Evolutionary conservation across 2,113 vertebrate species (phyloP), one percentile per base, ranked within the genome.

Genomic region (Campylomormyrus numenius): DNA sequence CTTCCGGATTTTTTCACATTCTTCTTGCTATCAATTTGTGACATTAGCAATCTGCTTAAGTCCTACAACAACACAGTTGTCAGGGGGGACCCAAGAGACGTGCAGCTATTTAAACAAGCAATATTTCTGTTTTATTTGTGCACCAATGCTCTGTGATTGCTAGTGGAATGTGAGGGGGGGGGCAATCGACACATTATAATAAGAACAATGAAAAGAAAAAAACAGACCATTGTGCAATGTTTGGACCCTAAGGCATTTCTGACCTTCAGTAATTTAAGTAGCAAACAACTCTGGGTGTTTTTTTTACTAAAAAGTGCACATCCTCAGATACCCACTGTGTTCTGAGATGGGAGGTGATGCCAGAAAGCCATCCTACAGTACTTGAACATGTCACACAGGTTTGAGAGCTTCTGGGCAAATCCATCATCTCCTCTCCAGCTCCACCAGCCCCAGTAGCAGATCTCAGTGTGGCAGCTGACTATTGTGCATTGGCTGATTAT

Each of bases 401-500:
- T 35, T 31, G 74, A 88, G 35, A 49, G 66, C 39, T 80, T 58
- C 48, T 70, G 52, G 53, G 66, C 70, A 74, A 48, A n/a, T 74
- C 52, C 15, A n/a, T 31, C 62, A 46, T 66, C 88, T 5, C 58
- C 70, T 58, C 3, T 88, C 31, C 74, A 48, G 87, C 70, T 45
- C 85, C 66, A 84, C 49, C 46, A 49, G 15, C 85, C 83, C 84
- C 87, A 58, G 88, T 52, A 84, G 39, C 66, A 70, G 89, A 84
- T 85, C 83, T 92, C 91, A 90, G n/a, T 89, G 89, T 80, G 1
- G 24, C 85, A n/a, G 35, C 66, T 31, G 80, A 46, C 90, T 58
- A 90, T 89, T 92, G 88, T 66, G 88, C 35, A 11, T 24, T 48
- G 90, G 86, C 91, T 91, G 91, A 91, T 92, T 91, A 89, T 66